Percentiles rank a stretch among this genome's conserved stretches.
phyloP scores from a whole-genome alignment of 2,888 invertebrate species.

The Limnephilus auricula region DNA sequence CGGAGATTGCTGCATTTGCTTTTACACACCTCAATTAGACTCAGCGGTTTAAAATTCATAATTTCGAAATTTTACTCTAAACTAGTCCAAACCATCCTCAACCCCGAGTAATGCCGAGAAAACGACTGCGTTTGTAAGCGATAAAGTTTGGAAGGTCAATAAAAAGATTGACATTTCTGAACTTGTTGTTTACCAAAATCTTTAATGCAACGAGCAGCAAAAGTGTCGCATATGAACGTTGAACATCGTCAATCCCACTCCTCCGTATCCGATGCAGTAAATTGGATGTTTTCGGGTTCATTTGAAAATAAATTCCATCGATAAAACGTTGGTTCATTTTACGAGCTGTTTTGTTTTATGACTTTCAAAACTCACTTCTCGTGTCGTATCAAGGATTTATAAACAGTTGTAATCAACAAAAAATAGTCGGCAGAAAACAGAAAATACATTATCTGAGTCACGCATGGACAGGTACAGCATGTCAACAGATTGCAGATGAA shows the following conservation, averaged over 20 bases:
- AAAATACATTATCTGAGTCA: neutral
- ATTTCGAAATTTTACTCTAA: too few species aligned
- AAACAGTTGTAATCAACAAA: neutral
- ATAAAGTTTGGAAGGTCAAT: neutral
- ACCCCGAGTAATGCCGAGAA: too few species aligned
- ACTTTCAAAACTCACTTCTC: constrained; percentile 2
- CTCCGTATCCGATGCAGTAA: neutral
- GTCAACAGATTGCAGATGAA: too few species aligned
- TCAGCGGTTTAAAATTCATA: too few species aligned
- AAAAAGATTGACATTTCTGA: neutral
- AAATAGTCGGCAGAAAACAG: neutral
- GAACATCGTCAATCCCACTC: neutral
- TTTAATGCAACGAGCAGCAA: neutral
- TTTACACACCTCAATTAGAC: too few species aligned
- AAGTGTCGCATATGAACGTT: neutral
- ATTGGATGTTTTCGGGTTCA: neutral
- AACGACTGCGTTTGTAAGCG: neutral
- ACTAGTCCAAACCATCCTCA: too few species aligned
- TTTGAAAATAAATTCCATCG: neutral
- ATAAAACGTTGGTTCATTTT: neutral
- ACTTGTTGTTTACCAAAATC: neutral
- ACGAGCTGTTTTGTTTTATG: neutral
- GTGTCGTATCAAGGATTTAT: neutral
- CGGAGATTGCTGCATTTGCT: too few species aligned
- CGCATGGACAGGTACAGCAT: neutral